Evolutionary conservation across 2,888 invertebrate genomes (phyloP).

Genomic region (Dicranocentrus wangi): DNA sequence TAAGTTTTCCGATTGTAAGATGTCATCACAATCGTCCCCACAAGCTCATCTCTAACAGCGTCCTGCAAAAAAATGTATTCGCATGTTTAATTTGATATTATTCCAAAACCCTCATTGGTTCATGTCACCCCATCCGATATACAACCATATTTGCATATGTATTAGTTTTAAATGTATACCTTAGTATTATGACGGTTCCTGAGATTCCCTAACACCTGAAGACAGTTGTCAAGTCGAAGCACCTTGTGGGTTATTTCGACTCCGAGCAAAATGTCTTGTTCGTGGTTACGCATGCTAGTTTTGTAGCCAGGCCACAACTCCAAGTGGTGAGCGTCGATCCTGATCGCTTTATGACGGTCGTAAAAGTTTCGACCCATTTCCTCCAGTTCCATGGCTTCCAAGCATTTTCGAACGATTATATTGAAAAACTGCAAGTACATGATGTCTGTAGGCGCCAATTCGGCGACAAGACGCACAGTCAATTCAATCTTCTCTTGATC

Average conservation of each 20-base stretch:
- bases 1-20: slow-evolving; percentile 53
- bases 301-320: slow-evolving; percentile 82
- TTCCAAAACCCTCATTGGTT: too few species aligned
- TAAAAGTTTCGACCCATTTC: slow-evolving; percentile 71
- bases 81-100: too few species aligned
- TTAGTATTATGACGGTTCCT: slow-evolving; percentile 29
- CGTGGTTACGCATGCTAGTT: slow-evolving; percentile 89
- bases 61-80: slow-evolving; percentile 31
- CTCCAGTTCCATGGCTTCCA: slow-evolving; percentile 64
- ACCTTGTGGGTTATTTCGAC: slow-evolving; percentile 89
- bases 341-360: slow-evolving; percentile 56
- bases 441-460: slow-evolving; percentile 66
- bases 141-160: too few species aligned
- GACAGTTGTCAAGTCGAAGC: slow-evolving; percentile 84
- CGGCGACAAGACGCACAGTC: slow-evolving; percentile 59
- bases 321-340: slow-evolving; percentile 79
- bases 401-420: slow-evolving; percentile 67
- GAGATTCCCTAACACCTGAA: slow-evolving; percentile 78
- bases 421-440: slow-evolving; percentile 71
- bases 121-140: too few species aligned
- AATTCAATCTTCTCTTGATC: slow-evolving; percentile 65
- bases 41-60: slow-evolving; percentile 35
- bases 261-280: slow-evolving; percentile 84
- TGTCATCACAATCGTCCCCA: slow-evolving; percentile 50
- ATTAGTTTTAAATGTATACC: too few species aligned